phyloP scores from a whole-genome alignment of 2,888 invertebrate genomes.

The Cephus nigrinus region DNA sequence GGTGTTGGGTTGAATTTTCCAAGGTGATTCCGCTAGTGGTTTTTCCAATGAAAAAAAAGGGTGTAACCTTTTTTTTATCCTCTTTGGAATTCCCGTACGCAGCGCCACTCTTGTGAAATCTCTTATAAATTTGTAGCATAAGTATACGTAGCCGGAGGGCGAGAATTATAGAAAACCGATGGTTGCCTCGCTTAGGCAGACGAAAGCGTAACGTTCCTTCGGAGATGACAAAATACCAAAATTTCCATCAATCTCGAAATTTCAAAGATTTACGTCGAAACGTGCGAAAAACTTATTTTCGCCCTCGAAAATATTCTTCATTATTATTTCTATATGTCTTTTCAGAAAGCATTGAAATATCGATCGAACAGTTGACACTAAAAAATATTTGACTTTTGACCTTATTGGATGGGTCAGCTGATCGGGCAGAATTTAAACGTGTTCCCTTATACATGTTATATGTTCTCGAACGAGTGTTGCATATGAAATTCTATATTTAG shows the following conservation, averaged over 20 bases:
- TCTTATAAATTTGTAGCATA: neutral
- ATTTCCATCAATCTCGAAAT: no score
- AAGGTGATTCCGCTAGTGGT: no score
- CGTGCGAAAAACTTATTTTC: no score
- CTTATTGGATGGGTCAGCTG: conserved; percentile 24
- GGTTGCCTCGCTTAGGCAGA: neutral
- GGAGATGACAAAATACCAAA: no score
- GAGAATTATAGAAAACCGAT: neutral
- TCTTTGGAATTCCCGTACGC: no score
- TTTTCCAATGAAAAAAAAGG: no score
- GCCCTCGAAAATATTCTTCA: no score
- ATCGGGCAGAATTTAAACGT: conserved; percentile 32
- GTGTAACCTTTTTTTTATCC: no score
- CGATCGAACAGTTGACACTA: neutral
- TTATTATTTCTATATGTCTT: no score
- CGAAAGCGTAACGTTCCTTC: no score
- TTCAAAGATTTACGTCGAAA: no score
- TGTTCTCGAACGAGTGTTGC: neutral
- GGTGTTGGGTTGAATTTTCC: no score
- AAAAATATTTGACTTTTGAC: conserved; percentile 16
- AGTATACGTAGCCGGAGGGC: neutral
- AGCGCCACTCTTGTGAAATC: neutral
- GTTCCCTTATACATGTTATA: conserved; percentile 18
- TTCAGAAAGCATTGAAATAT: neutral
- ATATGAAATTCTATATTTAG: neutral